Conservation (phyloP, 2,113 vertebrate species). For the Eulemur rufifrons region DNA sequence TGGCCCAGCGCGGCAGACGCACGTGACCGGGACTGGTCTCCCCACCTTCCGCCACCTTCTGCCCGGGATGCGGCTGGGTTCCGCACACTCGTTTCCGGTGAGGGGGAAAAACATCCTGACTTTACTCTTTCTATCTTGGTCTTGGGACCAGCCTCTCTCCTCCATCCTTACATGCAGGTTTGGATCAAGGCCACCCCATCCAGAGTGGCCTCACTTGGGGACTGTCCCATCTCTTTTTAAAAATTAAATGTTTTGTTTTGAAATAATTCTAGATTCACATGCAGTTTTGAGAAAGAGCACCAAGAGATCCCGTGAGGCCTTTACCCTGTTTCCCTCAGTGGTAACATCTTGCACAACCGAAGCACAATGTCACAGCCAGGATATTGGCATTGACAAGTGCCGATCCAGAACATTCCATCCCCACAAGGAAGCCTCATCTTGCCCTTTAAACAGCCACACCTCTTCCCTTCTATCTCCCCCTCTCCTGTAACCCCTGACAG, state of each 20-base stretch:
- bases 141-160: no score
- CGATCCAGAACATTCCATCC: not conserved
- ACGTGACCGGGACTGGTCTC: no score
- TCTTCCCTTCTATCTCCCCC: not conserved
- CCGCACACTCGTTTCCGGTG: fast-evolving
- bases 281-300: not conserved
- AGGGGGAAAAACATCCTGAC: not conserved
- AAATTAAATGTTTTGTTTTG: not conserved
- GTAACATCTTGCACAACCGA: not conserved
- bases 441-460: not conserved
- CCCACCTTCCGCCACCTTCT: not conserved
- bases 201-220: not conserved
- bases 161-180: not conserved
- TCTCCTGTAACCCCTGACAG: no score
- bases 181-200: not conserved
- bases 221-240: not conserved
- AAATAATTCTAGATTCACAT: not conserved
- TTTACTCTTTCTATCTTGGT: not conserved
- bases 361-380: not conserved
- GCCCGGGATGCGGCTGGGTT: not conserved
- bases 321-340: not conserved
- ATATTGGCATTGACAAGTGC: not conserved
- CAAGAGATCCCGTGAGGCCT: not conserved
- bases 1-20: not conserved
- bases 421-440: fast-evolving